Evolutionary conservation across 2,113 vertebrate genomes (phyloP).

Genomic region (Gymnobelideus leadbeateri): DNA sequence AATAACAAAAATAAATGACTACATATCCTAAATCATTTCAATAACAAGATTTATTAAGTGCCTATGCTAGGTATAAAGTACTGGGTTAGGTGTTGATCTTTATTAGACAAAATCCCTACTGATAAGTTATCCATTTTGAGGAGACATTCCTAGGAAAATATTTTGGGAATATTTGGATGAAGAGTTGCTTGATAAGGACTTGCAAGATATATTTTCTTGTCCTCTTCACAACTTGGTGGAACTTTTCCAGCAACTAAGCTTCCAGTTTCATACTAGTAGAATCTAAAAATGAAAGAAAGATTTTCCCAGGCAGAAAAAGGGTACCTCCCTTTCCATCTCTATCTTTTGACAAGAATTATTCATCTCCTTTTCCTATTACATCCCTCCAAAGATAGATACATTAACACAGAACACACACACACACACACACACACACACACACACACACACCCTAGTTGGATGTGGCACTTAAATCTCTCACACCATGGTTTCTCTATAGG

Average conservation of each 20-base stretch:
- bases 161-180: neutral
- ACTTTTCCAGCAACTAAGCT: neutral
- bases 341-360: neutral
- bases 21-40: neutral
- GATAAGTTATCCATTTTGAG: neutral
- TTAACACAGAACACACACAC: neutral
- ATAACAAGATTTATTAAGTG: neutral
- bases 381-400: neutral
- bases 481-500: neutral
- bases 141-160: constrained; percentile 13
- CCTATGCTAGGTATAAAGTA: neutral
- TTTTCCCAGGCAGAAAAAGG: neutral
- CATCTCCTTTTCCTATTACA: neutral
- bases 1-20: neutral
- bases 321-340: neutral
- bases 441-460: neutral
- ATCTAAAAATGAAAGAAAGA: neutral
- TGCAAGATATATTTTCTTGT: neutral
- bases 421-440: too few relatives aligned
- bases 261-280: neutral
- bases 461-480: neutral
- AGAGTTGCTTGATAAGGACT: neutral
- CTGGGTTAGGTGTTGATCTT: neutral
- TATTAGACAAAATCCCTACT: neutral
- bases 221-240: neutral